Evolutionary conservation across 2,888 invertebrate genomes (phyloP), one percentile per base, ranked within the genome.

Genomic region (Oxystoma pomonae): DNA sequence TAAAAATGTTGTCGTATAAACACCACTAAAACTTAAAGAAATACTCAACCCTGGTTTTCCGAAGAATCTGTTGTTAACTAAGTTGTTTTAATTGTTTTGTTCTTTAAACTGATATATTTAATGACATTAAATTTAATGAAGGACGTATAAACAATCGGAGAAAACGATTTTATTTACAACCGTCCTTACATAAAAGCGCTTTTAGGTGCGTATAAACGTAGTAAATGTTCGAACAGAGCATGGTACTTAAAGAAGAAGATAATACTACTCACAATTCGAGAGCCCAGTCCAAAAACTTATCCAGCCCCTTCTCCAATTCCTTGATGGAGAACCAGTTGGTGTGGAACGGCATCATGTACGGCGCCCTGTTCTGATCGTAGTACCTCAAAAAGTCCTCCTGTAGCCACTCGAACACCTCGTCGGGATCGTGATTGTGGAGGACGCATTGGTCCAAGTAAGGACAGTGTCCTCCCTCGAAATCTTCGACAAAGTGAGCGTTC

Each of bases 321-420:
- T 91, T 92, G 72, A 90, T 92, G 77, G 90, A 93, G 84, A 97
- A 96, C 97, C 97, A 97, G 80, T 95, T 96, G 0, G 96, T 96
- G 77, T 97, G 96, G 87, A 95, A 91, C 0, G 95, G 89, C 93
- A 95, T 94, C 93, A 94, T 93, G 79, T 95, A 95, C 0, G 94
- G 93, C 1, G 94, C 93, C 67, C 90, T 85, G 78, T 94, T 94
- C 78, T 94, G 93, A 22, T 91, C 90, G 75, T 94, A 94, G 78
- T 91, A 86, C 20, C 94, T 84, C 18, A 70, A 64, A 80, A 95
- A 96, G 78, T 96, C 95, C 81, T 94, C 94, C 76, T 91, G 90
- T 20, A 95, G 83, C 95, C 95, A 96, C 74, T 92, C 90, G 61
- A 93, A 84, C 1, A 94, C 92, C 81, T 91, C 84, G 12, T 79